Evolutionary conservation across 2,888 invertebrate species (phyloP).

Genomic region (Oxycera nigricornis): DNA sequence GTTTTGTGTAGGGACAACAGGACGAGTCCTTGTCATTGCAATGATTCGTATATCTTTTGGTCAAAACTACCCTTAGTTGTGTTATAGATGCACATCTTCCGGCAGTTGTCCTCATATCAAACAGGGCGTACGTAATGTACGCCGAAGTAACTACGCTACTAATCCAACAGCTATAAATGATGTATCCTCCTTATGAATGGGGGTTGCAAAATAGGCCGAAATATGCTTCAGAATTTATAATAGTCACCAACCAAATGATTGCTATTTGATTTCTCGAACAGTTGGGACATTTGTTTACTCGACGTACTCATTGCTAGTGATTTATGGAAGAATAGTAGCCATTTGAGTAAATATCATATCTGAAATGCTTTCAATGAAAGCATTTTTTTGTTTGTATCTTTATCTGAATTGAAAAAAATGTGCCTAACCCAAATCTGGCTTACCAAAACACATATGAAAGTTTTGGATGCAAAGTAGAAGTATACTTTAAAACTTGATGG

Average conservation of each 20-base stretch:
- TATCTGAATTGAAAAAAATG: too few species aligned
- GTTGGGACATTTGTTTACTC: slow-evolving; percentile 45
- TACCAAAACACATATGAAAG: too few species aligned
- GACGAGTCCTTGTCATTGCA: slow-evolving; percentile 15
- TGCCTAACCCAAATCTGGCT: too few species aligned
- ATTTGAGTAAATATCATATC: too few species aligned
- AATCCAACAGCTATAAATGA: slow-evolving; percentile 43
- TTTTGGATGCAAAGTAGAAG: too few species aligned
- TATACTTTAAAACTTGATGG: too few species aligned
- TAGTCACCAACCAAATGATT: slow-evolving; percentile 43
- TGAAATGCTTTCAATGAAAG: too few species aligned
- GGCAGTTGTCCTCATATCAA: slow-evolving; percentile 3
- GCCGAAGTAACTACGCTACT: slow-evolving; percentile 40
- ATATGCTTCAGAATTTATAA: slow-evolving; percentile 46
- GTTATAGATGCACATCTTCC: neutral
- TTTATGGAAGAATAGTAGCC: slow-evolving; percentile 33
- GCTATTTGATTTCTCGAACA: slow-evolving; percentile 46
- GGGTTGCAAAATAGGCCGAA: slow-evolving; percentile 39
- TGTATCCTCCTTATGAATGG: slow-evolving; percentile 13
- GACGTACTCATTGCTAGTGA: slow-evolving; percentile 26
- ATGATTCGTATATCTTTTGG: slow-evolving; percentile 22
- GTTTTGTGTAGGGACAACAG: slow-evolving; percentile 20
- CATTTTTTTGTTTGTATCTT: too few species aligned
- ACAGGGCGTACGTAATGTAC: slow-evolving; percentile 20
- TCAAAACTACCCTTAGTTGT: slow-evolving; percentile 12